phyloP scores from a whole-genome alignment of 2,113 vertebrate species.

The Thalassarche chlororhynchos region DNA sequence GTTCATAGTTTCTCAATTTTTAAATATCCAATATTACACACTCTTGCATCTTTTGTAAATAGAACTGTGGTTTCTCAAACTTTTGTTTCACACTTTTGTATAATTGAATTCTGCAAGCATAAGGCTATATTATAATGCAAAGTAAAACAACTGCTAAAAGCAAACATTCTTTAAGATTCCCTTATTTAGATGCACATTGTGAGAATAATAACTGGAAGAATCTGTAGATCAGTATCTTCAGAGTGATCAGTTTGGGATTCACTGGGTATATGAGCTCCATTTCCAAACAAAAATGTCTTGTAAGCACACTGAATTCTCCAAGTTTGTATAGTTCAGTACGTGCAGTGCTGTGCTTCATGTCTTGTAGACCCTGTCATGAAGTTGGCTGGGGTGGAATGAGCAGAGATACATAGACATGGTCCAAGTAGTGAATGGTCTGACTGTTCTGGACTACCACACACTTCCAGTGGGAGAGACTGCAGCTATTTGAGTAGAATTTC shows the following conservation, averaged over 20 bases:
- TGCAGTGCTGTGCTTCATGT: background rate
- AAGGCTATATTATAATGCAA: background rate
- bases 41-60: background rate
- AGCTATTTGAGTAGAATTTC: background rate
- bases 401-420: background rate
- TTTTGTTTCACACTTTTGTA: background rate
- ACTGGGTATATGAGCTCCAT: background rate
- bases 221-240: background rate
- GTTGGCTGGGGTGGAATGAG: background rate
- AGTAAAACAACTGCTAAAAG: background rate
- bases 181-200: background rate
- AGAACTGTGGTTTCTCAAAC: background rate
- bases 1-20: background rate
- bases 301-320: background rate
- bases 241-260: background rate
- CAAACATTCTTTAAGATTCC: background rate
- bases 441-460: background rate
- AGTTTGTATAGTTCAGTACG: rapidly evolving
- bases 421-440: background rate
- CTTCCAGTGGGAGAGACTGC: background rate
- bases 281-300: background rate
- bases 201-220: background rate
- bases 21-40: background rate
- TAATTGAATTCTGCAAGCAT: background rate
- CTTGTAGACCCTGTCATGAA: background rate